Evolutionary conservation across 92 coral and sea anemone genomes (phyloP).

Genomic region (Paramuricea clavata): DNA sequence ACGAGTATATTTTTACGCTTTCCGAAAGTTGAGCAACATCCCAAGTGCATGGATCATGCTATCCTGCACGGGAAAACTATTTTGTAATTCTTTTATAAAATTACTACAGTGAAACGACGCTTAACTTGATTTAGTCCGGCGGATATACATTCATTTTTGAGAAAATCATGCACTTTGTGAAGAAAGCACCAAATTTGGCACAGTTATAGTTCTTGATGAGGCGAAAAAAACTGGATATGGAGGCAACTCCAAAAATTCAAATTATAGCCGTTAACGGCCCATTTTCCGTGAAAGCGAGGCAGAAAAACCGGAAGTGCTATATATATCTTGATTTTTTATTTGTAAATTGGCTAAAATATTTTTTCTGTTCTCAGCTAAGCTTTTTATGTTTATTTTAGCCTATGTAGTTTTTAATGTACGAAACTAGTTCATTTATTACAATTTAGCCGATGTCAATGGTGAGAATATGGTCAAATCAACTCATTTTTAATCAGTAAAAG

Average conservation of each 20-base stretch:
- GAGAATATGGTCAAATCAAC: neutral
- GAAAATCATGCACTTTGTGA: neutral
- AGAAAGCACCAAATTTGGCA: neutral
- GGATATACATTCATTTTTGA: too few species aligned
- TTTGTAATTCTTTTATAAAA: too few species aligned
- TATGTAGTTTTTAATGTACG: neutral
- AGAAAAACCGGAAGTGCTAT: conserved; percentile 3
- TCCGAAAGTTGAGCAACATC: too few species aligned
- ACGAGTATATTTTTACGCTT: too few species aligned
- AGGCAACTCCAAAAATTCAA: conserved; percentile 4
- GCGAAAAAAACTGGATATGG: neutral
- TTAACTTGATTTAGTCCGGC: too few species aligned
- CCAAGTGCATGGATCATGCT: too few species aligned
- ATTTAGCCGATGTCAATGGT: conserved; percentile 13
- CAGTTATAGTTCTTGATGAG: neutral
- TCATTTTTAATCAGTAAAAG: neutral
- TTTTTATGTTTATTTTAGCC: neutral
- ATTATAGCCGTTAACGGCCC: neutral
- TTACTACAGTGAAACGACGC: too few species aligned
- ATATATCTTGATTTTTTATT: neutral
- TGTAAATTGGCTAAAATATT: conserved; percentile 2
- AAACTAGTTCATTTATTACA: neutral
- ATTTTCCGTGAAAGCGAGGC: neutral
- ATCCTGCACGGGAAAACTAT: too few species aligned
- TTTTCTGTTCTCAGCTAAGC: neutral